Base-by-base conservation (phyloP, 2,113 vertebrate genomes). In the Solenodon paradoxus region DNA sequence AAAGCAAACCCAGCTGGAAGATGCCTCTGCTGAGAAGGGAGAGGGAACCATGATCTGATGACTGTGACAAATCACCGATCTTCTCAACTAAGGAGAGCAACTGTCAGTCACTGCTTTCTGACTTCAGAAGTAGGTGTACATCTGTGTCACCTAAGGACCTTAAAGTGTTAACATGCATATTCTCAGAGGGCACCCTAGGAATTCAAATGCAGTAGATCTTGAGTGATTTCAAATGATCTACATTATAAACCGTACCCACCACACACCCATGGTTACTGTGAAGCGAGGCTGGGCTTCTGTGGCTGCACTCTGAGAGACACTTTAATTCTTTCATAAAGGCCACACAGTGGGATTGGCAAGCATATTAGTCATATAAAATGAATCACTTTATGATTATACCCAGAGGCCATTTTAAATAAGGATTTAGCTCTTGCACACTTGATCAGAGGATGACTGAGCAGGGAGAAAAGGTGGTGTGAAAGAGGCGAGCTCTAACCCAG, bases 251-350 rank as follows among this genome's bases (percentile, higher is more conserved):
- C 63, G 47, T 11, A 5, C 10, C 9, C 8, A 8, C 20, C 26
- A 59, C 2, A 3, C 20, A 20, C 9, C 3, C 4, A 5, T 61
- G 42, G 8, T n/a, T 49, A 16, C 9, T 22, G 26, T 0, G 17
- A 30, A 30, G 12, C 10, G 10, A 64, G 9, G 51, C 16, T 26
- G 4, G 10, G 32, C 20, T 38, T 38, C 79, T 53, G 74, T 93
- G 69, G 32, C 15, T 12, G 15, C 1, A 13, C 1, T 40, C 32
- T 15, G 8, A 55, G 35, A 64, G 32, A 77, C 38, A 68, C 32
- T 75, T 40, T 68, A n/a, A 35, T 59, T 90, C 51, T 87, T 86
- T 79, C 40, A 7, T 59, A 78, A 64, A 71, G n/a, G 7, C 38
- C 80, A 35, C 51, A 30, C 61, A 72, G 9, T 26, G 30, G 40